These are phyloP conservation scores for Ramphastos sulfuratus DNA, from an alignment of 2,113 vertebrate species.

Conservation along the genomic window DNA sequence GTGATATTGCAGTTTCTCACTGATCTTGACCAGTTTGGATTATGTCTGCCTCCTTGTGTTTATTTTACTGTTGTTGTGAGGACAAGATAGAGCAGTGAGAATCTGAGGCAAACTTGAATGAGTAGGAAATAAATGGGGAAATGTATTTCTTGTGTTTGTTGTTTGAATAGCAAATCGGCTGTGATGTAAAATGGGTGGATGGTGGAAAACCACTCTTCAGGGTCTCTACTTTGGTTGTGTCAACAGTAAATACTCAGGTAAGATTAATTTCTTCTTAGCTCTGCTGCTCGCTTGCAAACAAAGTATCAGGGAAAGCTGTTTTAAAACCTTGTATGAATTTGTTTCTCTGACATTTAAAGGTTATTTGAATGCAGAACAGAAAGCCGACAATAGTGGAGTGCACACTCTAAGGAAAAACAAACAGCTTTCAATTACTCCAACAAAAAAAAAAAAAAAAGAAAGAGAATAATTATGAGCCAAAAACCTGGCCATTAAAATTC, in stretches of 20 bases:
- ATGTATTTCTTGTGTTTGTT: not conserved
- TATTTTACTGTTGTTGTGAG: constrained; percentile 9
- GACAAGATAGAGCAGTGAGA: not conserved
- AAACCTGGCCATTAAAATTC: not conserved
- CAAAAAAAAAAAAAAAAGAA: not conserved
- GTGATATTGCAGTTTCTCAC: not conserved
- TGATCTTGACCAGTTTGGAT: not conserved
- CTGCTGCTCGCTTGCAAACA: not conserved
- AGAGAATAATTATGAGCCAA: not conserved
- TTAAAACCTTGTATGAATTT: not conserved
- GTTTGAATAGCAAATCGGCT: constrained; percentile 71
- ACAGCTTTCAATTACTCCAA: not conserved
- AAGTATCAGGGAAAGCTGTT: not conserved
- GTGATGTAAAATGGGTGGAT: constrained; percentile 95
- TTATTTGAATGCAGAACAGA: not conserved
- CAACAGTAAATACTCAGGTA: constrained; percentile 97
- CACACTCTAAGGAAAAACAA: not conserved
- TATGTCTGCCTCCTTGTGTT: constrained; percentile 14
- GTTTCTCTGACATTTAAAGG: not conserved
- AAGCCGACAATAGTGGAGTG: not conserved
- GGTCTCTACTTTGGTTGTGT: constrained; percentile 89
- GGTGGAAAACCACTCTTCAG: constrained; percentile 93
- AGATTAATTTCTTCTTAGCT: not conserved
- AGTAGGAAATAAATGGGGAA: not conserved
- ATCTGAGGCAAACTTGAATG: not conserved